Base-by-base conservation (phyloP, 2,113 vertebrate species). In the Pluvianellus socialis region DNA sequence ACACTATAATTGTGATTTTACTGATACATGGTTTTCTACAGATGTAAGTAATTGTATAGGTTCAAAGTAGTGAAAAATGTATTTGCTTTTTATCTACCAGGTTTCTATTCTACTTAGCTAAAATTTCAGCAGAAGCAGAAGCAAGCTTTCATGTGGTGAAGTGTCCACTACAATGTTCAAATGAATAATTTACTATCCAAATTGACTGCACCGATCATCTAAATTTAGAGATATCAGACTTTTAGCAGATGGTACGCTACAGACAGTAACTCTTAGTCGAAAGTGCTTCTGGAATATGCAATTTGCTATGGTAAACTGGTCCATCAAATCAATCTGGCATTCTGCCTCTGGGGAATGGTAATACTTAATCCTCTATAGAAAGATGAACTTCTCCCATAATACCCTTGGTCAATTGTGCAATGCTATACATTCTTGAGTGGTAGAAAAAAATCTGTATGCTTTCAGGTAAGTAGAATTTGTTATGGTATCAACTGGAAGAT, bases 221-320 rank as follows among this genome's bases (percentile, higher is more conserved):
- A 93, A 95, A 97, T 95, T 93, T 96, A 96, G 89, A 90, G 70
- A 90, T 86, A 96, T 94, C 75, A 94, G 92, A 91, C 74, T 89
- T 90, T 65, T 87, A 95, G 84, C 92, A 97, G 94, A 97, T 96
- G 91, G 80, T 67, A 72, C 76, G 94, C 74, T 92, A 86, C 38
- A 90, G 67, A 95, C 66, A 86, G 53, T 91, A 96, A 96, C 81
- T 96, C 94, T 91, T 87, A 62, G 94, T 95, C 12, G 20, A 91
- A 95, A 95, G 84, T 90, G 52, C 72, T 93, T 76, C 79, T 77
- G 66, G 47, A 96, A 90, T 94, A 80, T 80, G 45, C 90, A 94
- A 93, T 96, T 96, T 94, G 66, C 83, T 75, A 92, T 95, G 71
- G 95, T 56, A 92, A 97, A 97, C 65, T 79, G 47, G 92, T 90